Percentiles rank a stretch among this genome's conserved stretches.
These are phyloP conservation scores for Lithophane ornitopus DNA, from an alignment of 2,888 invertebrate genomes.

Conservation along the genomic window DNA sequence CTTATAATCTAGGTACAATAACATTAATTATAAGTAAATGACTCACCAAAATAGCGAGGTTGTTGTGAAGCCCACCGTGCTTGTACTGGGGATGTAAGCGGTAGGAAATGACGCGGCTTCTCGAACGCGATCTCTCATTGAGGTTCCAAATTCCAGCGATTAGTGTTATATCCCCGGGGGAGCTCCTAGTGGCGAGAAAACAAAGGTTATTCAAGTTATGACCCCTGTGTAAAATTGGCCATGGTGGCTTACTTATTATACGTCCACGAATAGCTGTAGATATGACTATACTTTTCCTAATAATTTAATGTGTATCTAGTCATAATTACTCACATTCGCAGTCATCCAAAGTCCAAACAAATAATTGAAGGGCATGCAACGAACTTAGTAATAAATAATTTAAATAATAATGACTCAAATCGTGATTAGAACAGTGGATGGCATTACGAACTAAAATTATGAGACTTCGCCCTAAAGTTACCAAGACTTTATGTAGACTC, in stretches of 20 bases:
- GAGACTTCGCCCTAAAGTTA: background rate
- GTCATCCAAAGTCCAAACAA: background rate
- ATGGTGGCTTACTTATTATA: background rate
- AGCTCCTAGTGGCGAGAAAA: constrained; percentile 65
- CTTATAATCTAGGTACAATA: background rate
- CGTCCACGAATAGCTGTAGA: background rate
- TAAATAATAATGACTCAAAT: constrained; percentile 3
- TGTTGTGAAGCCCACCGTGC: constrained; percentile 75
- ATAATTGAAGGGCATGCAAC: background rate
- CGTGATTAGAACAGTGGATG: background rate
- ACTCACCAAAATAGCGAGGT: constrained; percentile 81
- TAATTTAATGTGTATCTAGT: background rate
- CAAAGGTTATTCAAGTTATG: background rate
- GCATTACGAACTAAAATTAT: background rate
- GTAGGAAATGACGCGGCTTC: constrained; percentile 76
- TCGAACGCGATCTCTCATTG: constrained; percentile 71
- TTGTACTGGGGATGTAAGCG: constrained; percentile 78
- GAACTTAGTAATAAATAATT: background rate
- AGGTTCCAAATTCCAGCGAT: constrained; percentile 82
- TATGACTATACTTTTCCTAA: constrained; percentile 1
- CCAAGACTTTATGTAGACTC: background rate
- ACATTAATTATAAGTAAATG: background rate
- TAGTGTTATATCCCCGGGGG: constrained; percentile 77
- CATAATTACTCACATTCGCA: background rate
- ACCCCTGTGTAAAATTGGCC: background rate